A percentile compares a stretch with the other conserved stretches of the same genome.
These are phyloP conservation scores for Phyllopteryx taeniolatus DNA, from an alignment of 2,113 vertebrate species.

Conservation along the genomic window DNA sequence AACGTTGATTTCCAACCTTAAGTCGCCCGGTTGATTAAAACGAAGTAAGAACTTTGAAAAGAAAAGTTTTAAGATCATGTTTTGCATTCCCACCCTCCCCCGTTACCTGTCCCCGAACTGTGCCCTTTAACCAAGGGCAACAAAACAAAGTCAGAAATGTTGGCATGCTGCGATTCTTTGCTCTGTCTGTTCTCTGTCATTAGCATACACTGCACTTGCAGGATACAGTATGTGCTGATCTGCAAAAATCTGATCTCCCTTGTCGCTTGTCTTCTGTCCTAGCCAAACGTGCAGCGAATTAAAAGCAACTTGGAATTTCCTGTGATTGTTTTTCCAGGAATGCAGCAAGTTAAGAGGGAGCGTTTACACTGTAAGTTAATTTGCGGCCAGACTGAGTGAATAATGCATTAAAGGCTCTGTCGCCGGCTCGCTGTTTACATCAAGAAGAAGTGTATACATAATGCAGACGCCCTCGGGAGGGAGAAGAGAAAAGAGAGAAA, in stretches of 20 bases:
- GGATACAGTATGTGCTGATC: not conserved
- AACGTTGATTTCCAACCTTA: too few relatives aligned
- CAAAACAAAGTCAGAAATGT: not conserved
- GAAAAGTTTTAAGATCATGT: too few relatives aligned
- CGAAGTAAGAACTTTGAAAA: too few relatives aligned
- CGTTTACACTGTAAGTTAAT: slow-evolving; percentile 50
- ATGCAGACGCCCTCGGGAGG: slow-evolving; percentile 39
- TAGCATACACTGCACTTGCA: not conserved
- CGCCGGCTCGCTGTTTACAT: slow-evolving; percentile 53
- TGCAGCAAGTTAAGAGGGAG: slow-evolving; percentile 37
- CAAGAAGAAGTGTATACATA: slow-evolving; percentile 53
- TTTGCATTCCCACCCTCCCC: too few relatives aligned
- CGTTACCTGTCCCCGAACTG: too few relatives aligned
- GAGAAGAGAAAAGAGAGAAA: slow-evolving; percentile 16
- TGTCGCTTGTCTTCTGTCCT: slow-evolving; percentile 8
- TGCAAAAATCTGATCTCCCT: not conserved
- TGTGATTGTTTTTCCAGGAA: slow-evolving; percentile 21
- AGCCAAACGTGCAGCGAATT: slow-evolving; percentile 35
- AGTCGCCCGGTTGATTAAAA: too few relatives aligned
- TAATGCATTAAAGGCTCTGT: slow-evolving; percentile 55
- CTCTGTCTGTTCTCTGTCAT: not conserved
- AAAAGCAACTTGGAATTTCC: slow-evolving; percentile 20
- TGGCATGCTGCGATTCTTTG: not conserved
- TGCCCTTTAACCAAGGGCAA: too few relatives aligned
- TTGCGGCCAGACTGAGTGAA: slow-evolving; percentile 45